phyloP scores from a whole-genome alignment of 2,113 vertebrate genomes.

The Aldabrachelys gigantea region DNA sequence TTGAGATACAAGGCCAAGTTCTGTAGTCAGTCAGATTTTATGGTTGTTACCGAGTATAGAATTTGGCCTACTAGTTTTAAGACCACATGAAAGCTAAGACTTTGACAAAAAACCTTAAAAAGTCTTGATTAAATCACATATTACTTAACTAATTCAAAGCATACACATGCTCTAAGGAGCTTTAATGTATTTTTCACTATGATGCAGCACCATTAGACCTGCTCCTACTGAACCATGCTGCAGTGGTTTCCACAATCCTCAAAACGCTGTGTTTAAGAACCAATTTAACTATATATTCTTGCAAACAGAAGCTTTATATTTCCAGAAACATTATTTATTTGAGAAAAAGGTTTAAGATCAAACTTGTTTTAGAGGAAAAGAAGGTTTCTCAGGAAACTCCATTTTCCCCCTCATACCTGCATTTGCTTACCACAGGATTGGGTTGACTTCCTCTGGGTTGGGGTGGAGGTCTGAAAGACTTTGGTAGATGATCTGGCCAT shows the following conservation, averaged over 20 bases:
- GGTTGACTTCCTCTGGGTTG: not conserved
- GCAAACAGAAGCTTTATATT: not conserved
- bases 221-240: not conserved
- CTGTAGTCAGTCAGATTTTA: not conserved
- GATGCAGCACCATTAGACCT: not conserved
- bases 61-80: not conserved
- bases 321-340: not conserved
- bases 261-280: not conserved
- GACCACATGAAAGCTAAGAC: not conserved
- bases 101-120: not conserved
- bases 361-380: not conserved
- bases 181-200: rapidly evolving
- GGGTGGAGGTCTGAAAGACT: not conserved
- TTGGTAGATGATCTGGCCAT: not conserved
- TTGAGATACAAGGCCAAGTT: not conserved
- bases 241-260: not conserved
- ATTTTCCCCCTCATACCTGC: not conserved
- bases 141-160: not conserved
- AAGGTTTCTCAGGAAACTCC: not conserved
- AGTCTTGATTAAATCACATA: not conserved
- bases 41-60: not conserved
- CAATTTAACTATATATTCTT: not conserved
- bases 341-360: not conserved
- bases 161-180: not conserved
- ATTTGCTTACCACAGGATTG: not conserved